Percentiles rank a stretch among this genome's conserved stretches.
These are phyloP conservation scores for Schlechtendalia chinensis DNA, from an alignment of 1,140 invertebrate species.

Conservation along the genomic window DNA sequence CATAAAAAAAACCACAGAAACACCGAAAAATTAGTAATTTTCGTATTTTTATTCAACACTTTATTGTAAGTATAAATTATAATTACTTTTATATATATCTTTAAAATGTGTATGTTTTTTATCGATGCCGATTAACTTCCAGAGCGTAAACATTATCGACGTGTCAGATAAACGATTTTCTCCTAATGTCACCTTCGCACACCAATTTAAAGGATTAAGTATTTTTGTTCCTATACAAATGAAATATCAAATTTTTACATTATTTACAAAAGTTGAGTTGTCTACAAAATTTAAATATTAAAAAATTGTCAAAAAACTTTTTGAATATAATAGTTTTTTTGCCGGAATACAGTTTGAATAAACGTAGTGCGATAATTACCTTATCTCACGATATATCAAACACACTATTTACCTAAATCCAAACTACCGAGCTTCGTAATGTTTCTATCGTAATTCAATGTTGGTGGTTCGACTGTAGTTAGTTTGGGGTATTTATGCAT, in stretches of 20 bases:
- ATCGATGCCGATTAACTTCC: neutral
- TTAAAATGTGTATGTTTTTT: neutral
- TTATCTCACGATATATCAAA: no score
- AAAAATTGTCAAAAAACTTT: no score
- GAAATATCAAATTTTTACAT: neutral
- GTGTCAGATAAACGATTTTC: neutral
- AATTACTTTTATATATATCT: constrained; percentile 7
- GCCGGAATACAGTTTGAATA: no score
- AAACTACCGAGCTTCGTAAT: neutral
- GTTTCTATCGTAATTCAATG: neutral
- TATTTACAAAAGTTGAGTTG: neutral
- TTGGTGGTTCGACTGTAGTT: neutral
- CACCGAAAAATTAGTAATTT: neutral
- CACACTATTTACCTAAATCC: neutral
- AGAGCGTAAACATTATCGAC: neutral
- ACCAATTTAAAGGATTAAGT: constrained; percentile 14
- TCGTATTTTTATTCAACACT: neutral
- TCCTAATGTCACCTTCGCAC: neutral
- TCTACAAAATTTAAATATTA: neutral
- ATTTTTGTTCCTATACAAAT: neutral
- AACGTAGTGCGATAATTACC: no score
- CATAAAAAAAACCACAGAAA: neutral
- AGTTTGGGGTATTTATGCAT: neutral
- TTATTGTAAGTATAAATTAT: neutral
- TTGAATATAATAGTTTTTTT: no score